phyloP scores from a whole-genome alignment of 1,140 invertebrate genomes.

The Temnothorax nylanderi region DNA sequence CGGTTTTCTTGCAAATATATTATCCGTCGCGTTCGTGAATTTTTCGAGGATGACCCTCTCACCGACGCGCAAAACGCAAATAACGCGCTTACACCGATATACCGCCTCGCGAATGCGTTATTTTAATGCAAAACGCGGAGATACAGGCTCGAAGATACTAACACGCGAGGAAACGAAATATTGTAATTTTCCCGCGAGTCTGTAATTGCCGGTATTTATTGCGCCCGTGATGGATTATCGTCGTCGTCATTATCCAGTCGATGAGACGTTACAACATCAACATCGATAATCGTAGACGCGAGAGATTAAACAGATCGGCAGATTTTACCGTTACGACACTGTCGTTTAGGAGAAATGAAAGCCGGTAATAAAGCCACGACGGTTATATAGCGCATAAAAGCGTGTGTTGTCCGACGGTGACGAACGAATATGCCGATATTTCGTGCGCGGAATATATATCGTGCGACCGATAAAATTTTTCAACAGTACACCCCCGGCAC shows the following conservation, averaged over 20 bases:
- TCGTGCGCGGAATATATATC: slow-evolving; percentile 49
- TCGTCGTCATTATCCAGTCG: slow-evolving; percentile 29
- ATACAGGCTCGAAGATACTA: not conserved
- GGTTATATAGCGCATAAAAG: slow-evolving; percentile 21
- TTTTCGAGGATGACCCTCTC: not conserved
- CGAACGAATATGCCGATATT: slow-evolving; percentile 40
- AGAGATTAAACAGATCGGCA: slow-evolving; percentile 16
- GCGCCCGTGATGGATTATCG: slow-evolving; percentile 37
- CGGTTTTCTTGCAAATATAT: not conserved
- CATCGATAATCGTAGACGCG: slow-evolving; percentile 11
- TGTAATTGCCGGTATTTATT: slow-evolving; percentile 48
- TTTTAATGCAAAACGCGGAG: slow-evolving; percentile 3
- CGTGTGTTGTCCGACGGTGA: slow-evolving; percentile 23
- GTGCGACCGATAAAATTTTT: slow-evolving; percentile 54
- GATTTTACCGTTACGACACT: slow-evolving; percentile 65
- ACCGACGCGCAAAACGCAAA: not conserved
- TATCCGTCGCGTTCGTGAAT: not conserved
- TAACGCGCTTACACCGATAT: not conserved
- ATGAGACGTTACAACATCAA: slow-evolving; percentile 12
- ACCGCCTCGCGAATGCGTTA: not conserved
- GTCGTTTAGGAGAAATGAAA: slow-evolving; percentile 40
- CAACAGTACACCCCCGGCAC: not conserved
- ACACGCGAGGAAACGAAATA: slow-evolving; percentile 31
- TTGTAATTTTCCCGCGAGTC: slow-evolving; percentile 9
- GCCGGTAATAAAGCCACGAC: slow-evolving; percentile 25